A percentile compares a stretch with the other conserved stretches of the same genome.
phyloP scores from a whole-genome alignment of 1,140 invertebrate species.

The Sminthurinus signatus region DNA sequence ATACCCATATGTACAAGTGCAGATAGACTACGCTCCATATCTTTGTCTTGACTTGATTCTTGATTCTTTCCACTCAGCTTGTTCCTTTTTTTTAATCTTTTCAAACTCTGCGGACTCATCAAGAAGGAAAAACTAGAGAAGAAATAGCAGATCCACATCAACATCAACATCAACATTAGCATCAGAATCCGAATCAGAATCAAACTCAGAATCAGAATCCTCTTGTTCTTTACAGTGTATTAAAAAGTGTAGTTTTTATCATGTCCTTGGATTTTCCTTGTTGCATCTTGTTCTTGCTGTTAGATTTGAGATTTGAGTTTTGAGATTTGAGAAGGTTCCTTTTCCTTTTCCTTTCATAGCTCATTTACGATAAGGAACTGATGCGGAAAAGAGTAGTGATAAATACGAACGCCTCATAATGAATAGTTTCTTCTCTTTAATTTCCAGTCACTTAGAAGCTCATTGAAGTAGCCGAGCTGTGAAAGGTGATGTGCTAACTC shows the following conservation, averaged over 20 bases:
- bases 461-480: slow-evolving; percentile 4
- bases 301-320: no score
- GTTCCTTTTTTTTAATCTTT: background rate
- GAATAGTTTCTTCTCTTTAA: slow-evolving; percentile 6
- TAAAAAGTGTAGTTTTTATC: background rate
- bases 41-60: no score
- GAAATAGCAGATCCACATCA: background rate
- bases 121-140: background rate
- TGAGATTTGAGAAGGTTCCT: no score
- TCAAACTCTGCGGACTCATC: background rate
- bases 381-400: background rate
- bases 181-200: background rate
- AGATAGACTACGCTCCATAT: no score
- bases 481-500: background rate
- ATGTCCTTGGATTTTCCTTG: no score
- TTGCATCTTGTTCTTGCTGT: no score
- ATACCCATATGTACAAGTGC: no score
- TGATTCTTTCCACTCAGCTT: no score
- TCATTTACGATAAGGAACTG: slow-evolving; percentile 2
- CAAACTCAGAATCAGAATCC: background rate
- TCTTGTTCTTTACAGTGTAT: background rate
- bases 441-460: slow-evolving; percentile 7
- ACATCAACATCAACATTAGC: background rate
- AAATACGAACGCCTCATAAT: slow-evolving; percentile 5
- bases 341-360: background rate